These are phyloP conservation scores for Enteromius thamalakanensis DNA, from an alignment of 2,797 vertebrate genomes.

Conservation along the genomic window DNA sequence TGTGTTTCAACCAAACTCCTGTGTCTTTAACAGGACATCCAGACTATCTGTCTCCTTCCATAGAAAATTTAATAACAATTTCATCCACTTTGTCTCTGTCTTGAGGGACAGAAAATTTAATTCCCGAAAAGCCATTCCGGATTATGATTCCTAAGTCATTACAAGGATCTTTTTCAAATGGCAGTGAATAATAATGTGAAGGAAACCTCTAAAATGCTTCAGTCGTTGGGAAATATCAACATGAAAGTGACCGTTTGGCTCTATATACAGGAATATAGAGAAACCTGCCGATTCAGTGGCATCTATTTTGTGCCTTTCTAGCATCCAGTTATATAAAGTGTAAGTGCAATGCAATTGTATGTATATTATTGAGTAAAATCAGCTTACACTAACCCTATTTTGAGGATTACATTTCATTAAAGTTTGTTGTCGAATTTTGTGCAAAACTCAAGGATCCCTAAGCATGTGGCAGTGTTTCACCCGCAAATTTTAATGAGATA, in stretches of 20 bases:
- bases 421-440: neutral
- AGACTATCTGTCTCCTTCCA: slow-evolving; percentile 58
- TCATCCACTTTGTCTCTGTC: slow-evolving; percentile 62
- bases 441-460: neutral
- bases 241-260: neutral
- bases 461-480: neutral
- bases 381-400: slow-evolving; percentile 31
- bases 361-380: slow-evolving; percentile 39
- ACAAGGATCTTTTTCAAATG: slow-evolving; percentile 41
- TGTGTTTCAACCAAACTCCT: slow-evolving; percentile 3
- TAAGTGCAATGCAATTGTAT: neutral
- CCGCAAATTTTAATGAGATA: neutral
- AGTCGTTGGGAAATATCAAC: slow-evolving; percentile 13
- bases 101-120: slow-evolving; percentile 59
- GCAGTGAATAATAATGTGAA: slow-evolving; percentile 37
- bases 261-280: neutral
- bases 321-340: slow-evolving; percentile 16
- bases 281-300: neutral
- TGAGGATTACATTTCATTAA: slow-evolving; percentile 25
- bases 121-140: slow-evolving; percentile 59
- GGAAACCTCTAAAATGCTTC: neutral
- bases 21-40: slow-evolving; percentile 49
- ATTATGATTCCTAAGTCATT: slow-evolving; percentile 56
- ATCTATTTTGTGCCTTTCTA: neutral
- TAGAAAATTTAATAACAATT: slow-evolving; percentile 63